Evolutionary conservation across 2,113 vertebrate genomes (phyloP), one percentile per base, ranked within the genome.

Genomic region (Aythya baeri): DNA sequence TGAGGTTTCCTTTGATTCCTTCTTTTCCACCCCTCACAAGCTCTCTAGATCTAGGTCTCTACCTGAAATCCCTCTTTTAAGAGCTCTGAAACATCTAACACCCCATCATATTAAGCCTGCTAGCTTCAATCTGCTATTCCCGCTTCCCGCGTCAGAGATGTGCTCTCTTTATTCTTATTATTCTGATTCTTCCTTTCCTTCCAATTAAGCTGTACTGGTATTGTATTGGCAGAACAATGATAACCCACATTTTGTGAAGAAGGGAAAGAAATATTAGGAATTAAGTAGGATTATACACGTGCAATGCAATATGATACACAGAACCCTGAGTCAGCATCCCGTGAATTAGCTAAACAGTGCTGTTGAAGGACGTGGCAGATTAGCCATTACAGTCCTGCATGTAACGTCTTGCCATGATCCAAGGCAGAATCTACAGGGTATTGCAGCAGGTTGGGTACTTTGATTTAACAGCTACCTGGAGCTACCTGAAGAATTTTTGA

Each of bases 331-430:
- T 59, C 77, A 94, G 89, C 80, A 66, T 13, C 7, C 3, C 46
- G n/a, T 52, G n/a, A 74, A 29, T 83, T 11, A 66, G 76, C 79
- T 76, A 32, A 75, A 13, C 22, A 26, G 72, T 13, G 32, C 67
- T 92, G 82, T 68, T 31, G 6, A 71, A 50, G 38, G 22, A 61
- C 8, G 8, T 1, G 36, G 41, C 52, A 58, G 77, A 52, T 59
- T 5, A 85, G 58, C 10, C 66, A 55, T n/a, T 6, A 65, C 21
- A 41, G 43, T 3, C 18, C 68, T 52, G 67, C 5, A 29, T 0
- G 1, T 7, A 2, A 26, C 1, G 38, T 8, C 29, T 8, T 73
- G 29, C 72, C 72, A 61, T 0, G 2, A 50, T 46, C 38, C 59
- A 43, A 68, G 34, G 83, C 1, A 73, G 41, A 23, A 62, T 1